Evolutionary conservation across 2,888 invertebrate genomes (phyloP), one percentile per base, ranked within the genome.

Genomic region (Dromius quadrimaculatus): DNA sequence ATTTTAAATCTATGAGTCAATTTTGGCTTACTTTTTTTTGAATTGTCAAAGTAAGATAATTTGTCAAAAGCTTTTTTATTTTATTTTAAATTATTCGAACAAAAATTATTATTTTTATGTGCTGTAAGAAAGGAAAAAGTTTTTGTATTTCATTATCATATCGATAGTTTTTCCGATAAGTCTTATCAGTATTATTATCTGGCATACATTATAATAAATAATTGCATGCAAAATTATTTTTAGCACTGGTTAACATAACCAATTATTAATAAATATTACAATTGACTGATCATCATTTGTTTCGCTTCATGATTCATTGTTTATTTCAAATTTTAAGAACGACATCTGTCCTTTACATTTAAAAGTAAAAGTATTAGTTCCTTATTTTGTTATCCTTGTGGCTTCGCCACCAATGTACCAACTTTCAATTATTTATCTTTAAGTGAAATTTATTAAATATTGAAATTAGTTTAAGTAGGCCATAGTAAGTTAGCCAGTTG

Each of bases 371-470:
- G 50, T 11, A 22, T 22, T 1, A 47, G 5, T 54, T 54, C 28
- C 50, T 8, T 19, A 28, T 43, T 43, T 54, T 28, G 28, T 32
- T 28, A 54, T 54, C 50, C 50, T 54, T 50, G 50, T 28, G 13
- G n/a, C n/a, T n/a, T n/a, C n/a, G n/a, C n/a, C n/a, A n/a, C n/a
- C n/a, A n/a, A 19, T 2, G 19, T 11, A 47, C 8, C 23, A 54
- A 54, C 50, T 54, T 54, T 54, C 50, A 54, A 54, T 54, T 54
- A 54, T 28, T 1, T 36, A 3, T 4, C 23, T 20, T 23, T 11
- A 47, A 54, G 50, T 54, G 50, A 54, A 54, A 54, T 28, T 54
- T 54, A 54, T 54, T 54, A 54, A 54, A 28, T 54, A 54, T 54
- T 54, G 28, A 54, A 54, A 54, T 54, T 13, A 54, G 23, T 32